Evolutionary conservation across 2,888 invertebrate species (phyloP).

Genomic region (Carpatolechia fugitivella): DNA sequence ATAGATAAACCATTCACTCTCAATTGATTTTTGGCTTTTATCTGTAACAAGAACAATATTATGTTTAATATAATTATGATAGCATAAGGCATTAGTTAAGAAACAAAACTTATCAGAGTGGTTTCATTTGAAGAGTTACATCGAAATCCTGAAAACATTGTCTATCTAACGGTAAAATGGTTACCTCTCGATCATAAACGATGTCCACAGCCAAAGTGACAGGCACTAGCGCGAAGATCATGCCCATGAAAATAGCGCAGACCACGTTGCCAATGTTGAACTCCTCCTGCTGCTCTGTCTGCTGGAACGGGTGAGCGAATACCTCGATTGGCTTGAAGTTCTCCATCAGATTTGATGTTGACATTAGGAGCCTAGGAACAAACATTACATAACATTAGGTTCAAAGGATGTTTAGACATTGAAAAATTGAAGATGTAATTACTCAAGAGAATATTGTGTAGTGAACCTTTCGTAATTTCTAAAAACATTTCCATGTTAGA

Average conservation of each 20-base stretch:
- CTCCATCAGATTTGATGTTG: constrained; percentile 52
- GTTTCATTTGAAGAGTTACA: no score
- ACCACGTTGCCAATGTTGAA: constrained; percentile 85
- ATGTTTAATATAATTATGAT: neutral
- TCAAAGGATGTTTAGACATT: no score
- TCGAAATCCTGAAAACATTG: no score
- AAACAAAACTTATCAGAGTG: no score
- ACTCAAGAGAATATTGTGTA: no score
- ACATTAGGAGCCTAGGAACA: constrained; percentile 61
- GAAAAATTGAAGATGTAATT: no score
- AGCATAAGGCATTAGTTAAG: neutral
- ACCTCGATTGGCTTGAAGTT: constrained; percentile 81
- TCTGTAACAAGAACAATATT: constrained; percentile 70
- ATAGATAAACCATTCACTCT: constrained; percentile 89
- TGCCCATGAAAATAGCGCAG: constrained; percentile 87
- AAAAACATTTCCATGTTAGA: no score
- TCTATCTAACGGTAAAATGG: neutral
- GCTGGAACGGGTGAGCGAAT: constrained; percentile 84
- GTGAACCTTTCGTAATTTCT: no score
- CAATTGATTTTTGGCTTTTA: constrained; percentile 89
- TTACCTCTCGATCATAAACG: constrained; percentile 90
- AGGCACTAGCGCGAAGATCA: constrained; percentile 88
- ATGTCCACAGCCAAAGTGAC: constrained; percentile 88
- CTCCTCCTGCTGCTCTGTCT: constrained; percentile 85
- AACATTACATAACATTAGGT: no score